Percentiles rank a stretch among this genome's conserved stretches.
These are phyloP conservation scores for Phainopepla nitens DNA, from an alignment of 2,113 vertebrate genomes.

Conservation along the genomic window DNA sequence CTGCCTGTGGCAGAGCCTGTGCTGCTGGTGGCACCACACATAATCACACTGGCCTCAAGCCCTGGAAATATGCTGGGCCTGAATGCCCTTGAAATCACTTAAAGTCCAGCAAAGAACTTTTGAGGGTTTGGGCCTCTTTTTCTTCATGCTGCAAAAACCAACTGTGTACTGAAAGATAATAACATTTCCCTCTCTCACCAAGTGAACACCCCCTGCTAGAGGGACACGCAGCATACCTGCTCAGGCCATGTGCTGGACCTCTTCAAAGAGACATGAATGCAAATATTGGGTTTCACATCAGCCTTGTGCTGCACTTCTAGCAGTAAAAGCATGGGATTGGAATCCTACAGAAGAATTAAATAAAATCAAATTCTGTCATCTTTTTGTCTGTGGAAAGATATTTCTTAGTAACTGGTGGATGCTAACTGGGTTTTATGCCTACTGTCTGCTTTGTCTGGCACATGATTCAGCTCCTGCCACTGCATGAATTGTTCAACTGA, in stretches of 20 bases:
- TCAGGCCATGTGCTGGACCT: rapidly evolving
- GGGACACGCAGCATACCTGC: neutral
- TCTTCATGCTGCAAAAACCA: neutral
- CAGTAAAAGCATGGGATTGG: neutral
- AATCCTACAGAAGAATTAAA: neutral
- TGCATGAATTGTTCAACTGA: neutral
- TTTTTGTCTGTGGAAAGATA: neutral
- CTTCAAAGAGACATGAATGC: neutral
- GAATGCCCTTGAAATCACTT: neutral
- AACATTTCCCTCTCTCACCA: neutral
- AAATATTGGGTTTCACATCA: neutral
- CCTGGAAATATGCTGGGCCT: neutral
- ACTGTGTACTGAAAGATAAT: neutral
- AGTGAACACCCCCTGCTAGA: neutral
- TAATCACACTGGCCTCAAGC: neutral
- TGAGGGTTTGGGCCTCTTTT: neutral
- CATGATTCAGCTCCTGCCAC: neutral
- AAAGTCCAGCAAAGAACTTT: neutral
- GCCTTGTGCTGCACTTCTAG: neutral
- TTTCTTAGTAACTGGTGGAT: neutral
- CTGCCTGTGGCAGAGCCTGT: neutral
- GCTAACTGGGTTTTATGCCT: neutral
- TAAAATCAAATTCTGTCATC: neutral
- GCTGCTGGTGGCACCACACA: neutral
- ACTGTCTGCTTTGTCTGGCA: slow-evolving; percentile 6